A percentile compares a stretch with the other conserved stretches of the same genome.
phyloP scores from a whole-genome alignment of 2,888 invertebrate species.

The Diploptera punctata region DNA sequence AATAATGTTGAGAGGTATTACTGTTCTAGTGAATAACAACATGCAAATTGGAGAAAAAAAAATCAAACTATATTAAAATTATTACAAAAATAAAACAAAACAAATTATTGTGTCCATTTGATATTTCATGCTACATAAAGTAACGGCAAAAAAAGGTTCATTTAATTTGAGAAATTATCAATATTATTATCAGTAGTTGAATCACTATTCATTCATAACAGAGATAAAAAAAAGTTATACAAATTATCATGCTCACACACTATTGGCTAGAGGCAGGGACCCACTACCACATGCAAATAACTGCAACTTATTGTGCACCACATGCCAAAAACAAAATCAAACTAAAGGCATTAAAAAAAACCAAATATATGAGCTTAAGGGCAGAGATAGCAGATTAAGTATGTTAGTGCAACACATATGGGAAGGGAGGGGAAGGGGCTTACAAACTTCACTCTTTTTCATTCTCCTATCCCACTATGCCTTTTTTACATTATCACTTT shows the following conservation, averaged over 20 bases:
- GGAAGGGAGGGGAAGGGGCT: background rate
- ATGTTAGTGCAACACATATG: constrained; percentile 10
- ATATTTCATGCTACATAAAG: too few relatives aligned
- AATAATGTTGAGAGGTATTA: too few relatives aligned
- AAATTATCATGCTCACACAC: constrained; percentile 26
- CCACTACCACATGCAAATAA: constrained; percentile 40
- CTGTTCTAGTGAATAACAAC: too few relatives aligned
- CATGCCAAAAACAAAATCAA: background rate
- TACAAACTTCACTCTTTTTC: background rate
- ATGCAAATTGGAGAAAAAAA: too few relatives aligned
- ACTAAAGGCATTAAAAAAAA: background rate
- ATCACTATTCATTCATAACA: background rate
- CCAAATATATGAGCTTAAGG: too few relatives aligned
- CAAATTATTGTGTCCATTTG: too few relatives aligned
- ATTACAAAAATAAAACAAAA: too few relatives aligned
- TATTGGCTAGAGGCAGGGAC: constrained; percentile 39
- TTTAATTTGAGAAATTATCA: too few relatives aligned
- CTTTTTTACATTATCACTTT: background rate
- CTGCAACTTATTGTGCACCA: background rate
- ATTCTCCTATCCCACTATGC: background rate
- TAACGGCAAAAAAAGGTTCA: too few relatives aligned
- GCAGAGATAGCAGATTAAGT: background rate
- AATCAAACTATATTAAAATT: too few relatives aligned
- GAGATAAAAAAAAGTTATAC: background rate
- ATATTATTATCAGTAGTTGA: too few relatives aligned